Evolutionary conservation across 1,140 invertebrate species (phyloP), one percentile per base, ranked within the genome.

Genomic region (Phymastichus coffea): DNA sequence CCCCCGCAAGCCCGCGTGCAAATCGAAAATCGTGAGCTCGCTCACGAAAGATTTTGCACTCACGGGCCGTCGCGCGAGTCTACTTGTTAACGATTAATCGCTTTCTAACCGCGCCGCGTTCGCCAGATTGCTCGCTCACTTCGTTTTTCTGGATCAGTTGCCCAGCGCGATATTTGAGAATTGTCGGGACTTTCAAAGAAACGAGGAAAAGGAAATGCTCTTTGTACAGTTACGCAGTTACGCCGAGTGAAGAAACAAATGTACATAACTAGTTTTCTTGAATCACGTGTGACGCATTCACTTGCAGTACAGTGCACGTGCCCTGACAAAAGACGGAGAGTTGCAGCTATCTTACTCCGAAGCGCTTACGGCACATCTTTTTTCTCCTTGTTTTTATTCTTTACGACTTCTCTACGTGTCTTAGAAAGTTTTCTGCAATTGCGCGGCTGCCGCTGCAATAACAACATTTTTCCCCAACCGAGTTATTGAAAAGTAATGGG

Each of bases 31-130:
- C n/a, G n/a, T 60, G 53, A 53, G 30, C 53, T 60, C 43, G 23
- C 25, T 54, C 38, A 54, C 15, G 8, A 47, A 33, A 20, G 23
- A 52, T 57, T 57, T 57, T 57, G 25, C 23, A 26, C 35, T 40
- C 8, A 8, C 14, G 19, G 17, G 28, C 1, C 12, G n/a, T 43
- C 26, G 10, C 23, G 55, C 15, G 14, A 7, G 1, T 37, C 14
- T 4, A 10, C 19, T 19, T 12, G 25, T 58, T 19, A 6, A 51
- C 20, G 28, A 41, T 28, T 51, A 51, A 58, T 58, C 20, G 37
- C 47, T 43, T 58, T 58, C 38, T 58, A 51, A 23, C 33, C 28
- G 23, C n/a, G 4, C 4, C 25, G 26, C 44, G 46, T 37, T 37
- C n/a, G 17, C 28, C 12, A 44, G 33, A 33, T 17, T 2, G 23